A percentile compares a stretch with the other conserved stretches of the same genome.
phyloP scores from a whole-genome alignment of 2,113 vertebrate species.

The Aphelocoma coerulescens region DNA sequence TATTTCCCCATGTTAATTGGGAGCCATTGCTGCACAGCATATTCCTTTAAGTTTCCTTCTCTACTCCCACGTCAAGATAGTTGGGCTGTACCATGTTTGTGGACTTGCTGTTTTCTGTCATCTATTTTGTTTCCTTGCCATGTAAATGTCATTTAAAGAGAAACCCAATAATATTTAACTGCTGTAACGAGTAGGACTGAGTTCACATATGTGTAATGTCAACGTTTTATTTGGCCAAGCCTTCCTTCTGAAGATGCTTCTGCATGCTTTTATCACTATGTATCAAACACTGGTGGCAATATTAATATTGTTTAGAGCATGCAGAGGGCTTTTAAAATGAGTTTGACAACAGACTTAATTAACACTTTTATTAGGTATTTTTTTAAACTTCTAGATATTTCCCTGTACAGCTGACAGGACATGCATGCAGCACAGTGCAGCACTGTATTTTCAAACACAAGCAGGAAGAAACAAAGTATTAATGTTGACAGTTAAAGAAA shows the following conservation, averaged over 20 bases:
- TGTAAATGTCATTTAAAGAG: background rate
- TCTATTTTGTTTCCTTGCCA: background rate
- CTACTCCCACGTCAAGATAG: background rate
- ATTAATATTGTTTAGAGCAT: background rate
- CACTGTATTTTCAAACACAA: slow-evolving; percentile 1
- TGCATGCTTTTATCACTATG: background rate
- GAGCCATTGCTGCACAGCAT: background rate
- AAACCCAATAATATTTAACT: background rate
- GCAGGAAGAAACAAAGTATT: slow-evolving; percentile 57
- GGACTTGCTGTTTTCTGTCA: background rate
- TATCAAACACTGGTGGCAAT: background rate
- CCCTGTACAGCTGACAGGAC: background rate
- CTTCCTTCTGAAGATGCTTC: background rate
- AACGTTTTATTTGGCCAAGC: background rate
- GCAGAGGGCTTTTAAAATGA: background rate
- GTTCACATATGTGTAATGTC: background rate
- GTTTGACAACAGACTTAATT: background rate
- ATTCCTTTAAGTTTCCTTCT: background rate
- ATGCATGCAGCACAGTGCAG: background rate
- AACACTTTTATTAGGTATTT: background rate
- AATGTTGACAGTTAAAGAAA: slow-evolving; percentile 32
- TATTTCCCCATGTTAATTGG: background rate
- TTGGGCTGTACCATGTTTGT: background rate
- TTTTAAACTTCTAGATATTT: background rate
- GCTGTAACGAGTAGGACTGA: background rate